These are phyloP conservation scores for Passer domesticus DNA, from an alignment of 2,113 vertebrate species.

Conservation along the genomic window DNA sequence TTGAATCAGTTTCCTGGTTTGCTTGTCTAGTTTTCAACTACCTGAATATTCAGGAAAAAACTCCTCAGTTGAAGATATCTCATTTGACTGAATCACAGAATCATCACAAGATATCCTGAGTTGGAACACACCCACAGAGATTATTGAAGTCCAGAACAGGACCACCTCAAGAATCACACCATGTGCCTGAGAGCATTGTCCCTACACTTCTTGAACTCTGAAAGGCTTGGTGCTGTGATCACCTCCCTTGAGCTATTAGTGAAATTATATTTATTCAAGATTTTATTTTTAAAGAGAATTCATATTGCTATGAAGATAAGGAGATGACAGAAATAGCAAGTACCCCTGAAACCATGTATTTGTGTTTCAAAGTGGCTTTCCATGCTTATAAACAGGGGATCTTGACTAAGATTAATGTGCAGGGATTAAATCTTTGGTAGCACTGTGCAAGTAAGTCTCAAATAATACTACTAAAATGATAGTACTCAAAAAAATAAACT, in stretches of 20 bases:
- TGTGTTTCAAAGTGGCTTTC: neutral
- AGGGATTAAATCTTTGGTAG: neutral
- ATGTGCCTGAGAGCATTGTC: neutral
- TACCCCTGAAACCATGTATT: neutral
- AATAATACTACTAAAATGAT: neutral
- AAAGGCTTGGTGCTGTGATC: neutral
- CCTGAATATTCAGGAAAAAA: neutral
- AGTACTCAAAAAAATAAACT: neutral
- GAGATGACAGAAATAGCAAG: neutral
- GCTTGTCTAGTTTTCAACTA: neutral
- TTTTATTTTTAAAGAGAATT: neutral
- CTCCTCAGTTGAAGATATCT: neutral
- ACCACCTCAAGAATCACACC: neutral
- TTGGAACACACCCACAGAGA: neutral
- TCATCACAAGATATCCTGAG: neutral
- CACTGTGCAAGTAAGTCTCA: neutral
- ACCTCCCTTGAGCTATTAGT: neutral
- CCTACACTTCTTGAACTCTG: neutral
- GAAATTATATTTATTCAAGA: neutral
- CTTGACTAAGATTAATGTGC: neutral
- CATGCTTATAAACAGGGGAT: neutral
- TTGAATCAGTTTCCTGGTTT: neutral
- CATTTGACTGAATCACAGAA: neutral
- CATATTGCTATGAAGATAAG: neutral
- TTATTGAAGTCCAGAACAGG: neutral